Evolutionary conservation across 1,140 invertebrate species (phyloP).

Genomic region (Proales similis): DNA sequence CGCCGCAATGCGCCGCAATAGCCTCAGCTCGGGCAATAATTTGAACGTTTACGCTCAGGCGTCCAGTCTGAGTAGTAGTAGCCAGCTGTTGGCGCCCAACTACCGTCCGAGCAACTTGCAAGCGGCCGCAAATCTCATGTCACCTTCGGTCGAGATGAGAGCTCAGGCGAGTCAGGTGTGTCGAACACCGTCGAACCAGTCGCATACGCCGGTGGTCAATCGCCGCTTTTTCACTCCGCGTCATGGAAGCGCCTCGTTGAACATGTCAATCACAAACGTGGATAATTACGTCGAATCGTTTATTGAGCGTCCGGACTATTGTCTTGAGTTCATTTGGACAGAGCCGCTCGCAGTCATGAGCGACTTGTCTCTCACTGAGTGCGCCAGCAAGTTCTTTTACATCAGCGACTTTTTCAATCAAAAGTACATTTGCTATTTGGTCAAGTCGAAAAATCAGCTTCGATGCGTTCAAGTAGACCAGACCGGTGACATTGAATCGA

Average conservation of each 20-base stretch:
- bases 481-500: neutral
- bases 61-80: neutral
- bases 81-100: neutral
- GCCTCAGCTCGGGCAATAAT: conserved; percentile 4
- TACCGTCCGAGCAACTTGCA: neutral
- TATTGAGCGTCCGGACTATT: conserved; percentile 35
- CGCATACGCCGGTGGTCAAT: neutral
- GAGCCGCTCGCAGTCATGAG: conserved; percentile 15
- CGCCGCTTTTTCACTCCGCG: too few relatives aligned
- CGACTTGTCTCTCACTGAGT: conserved; percentile 24
- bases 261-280: too few relatives aligned
- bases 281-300: too few relatives aligned
- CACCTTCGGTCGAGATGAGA: conserved; percentile 25
- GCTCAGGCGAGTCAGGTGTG: neutral
- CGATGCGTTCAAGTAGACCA: conserved; percentile 20
- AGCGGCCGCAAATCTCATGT: conserved; percentile 10
- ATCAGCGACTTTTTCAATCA: conserved; percentile 28
- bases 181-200: conserved; percentile 2
- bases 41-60: conserved; percentile 15
- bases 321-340: conserved; percentile 26
- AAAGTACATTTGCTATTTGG: conserved; percentile 25
- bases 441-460: conserved; percentile 23
- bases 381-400: conserved; percentile 29
- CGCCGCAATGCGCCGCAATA: too few relatives aligned
- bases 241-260: too few relatives aligned